These are phyloP conservation scores for Athene noctua DNA, from an alignment of 2,113 vertebrate genomes.

Conservation along the genomic window DNA sequence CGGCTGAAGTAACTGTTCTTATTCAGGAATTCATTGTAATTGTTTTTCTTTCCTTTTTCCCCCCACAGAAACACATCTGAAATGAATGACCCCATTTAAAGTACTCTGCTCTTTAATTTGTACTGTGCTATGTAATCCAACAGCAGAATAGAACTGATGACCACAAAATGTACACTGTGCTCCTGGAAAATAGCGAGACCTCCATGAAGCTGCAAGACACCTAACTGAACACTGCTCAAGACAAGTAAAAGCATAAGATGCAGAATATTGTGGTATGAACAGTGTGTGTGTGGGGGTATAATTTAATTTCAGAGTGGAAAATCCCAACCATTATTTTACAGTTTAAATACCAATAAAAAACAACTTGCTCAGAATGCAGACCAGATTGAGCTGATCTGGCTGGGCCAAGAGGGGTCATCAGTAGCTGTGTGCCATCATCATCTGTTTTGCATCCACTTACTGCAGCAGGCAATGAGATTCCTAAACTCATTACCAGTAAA, in stretches of 20 bases:
- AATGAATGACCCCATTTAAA: conserved; percentile 3
- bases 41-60: neutral
- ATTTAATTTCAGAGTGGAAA: conserved; percentile 49
- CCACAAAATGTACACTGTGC: conserved; percentile 40
- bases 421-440: conserved; percentile 61
- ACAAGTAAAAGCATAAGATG: neutral
- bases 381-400: conserved; percentile 48
- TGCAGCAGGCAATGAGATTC: conserved; percentile 46
- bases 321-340: conserved; percentile 45
- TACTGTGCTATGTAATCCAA: neutral
- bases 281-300: neutral
- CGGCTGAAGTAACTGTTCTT: neutral
- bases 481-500: conserved; percentile 67
- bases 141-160: conserved; percentile 16
- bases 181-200: conserved; percentile 25
- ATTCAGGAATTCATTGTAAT: neutral
- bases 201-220: neutral
- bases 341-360: conserved; percentile 61
- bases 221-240: neutral
- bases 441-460: conserved; percentile 65
- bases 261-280: neutral
- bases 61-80: neutral
- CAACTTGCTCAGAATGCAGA: conserved; percentile 52
- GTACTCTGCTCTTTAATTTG: conserved; percentile 35
- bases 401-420: conserved; percentile 67